A percentile compares a stretch with the other conserved stretches of the same genome.
Conservation (phyloP, 2,888 invertebrate species). For the Molorchus minor region DNA sequence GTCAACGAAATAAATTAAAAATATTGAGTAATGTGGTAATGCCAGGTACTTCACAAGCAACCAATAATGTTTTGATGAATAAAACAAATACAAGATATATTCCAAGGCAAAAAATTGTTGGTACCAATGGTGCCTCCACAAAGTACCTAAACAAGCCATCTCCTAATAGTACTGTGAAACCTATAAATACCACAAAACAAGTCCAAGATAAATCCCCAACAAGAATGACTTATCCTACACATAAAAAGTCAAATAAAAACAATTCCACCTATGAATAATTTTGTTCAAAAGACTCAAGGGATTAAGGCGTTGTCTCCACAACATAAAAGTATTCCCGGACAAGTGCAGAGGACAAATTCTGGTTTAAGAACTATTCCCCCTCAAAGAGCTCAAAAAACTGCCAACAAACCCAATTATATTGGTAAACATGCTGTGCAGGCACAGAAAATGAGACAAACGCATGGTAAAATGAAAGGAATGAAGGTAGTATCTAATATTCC, state of each 20-base stretch:
- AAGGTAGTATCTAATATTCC: conserved; percentile 28
- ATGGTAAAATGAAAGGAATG: conserved; percentile 33
- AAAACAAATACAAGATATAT: conserved; percentile 52
- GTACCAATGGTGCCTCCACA: conserved; percentile 53
- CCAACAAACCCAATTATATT: conserved; percentile 61
- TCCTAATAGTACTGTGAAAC: conserved; percentile 43
- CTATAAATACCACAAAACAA: conserved; percentile 43
- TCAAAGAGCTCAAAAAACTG: conserved; percentile 55
- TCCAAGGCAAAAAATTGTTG: conserved; percentile 55
- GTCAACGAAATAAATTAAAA: conserved; percentile 61
- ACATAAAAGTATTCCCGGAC: conserved; percentile 49
- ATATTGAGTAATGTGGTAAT: conserved; percentile 59
- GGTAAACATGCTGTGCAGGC: conserved; percentile 63
- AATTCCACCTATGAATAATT: conserved; percentile 53
- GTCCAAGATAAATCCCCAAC: conserved; percentile 45
- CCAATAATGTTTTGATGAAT: conserved; percentile 54
- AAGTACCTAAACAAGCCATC: conserved; percentile 55
- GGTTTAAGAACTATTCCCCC: conserved; percentile 61
- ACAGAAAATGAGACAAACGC: conserved; percentile 53
- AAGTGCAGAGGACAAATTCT: conserved; percentile 55
- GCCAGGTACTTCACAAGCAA: conserved; percentile 49
- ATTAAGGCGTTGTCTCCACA: conserved; percentile 59
- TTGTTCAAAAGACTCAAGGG: conserved; percentile 49
- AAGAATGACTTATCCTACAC: conserved; percentile 54
- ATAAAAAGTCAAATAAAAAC: conserved; percentile 59